Base-by-base conservation (phyloP, 2,888 invertebrate genomes). In the Tenthredo distinguenda region DNA sequence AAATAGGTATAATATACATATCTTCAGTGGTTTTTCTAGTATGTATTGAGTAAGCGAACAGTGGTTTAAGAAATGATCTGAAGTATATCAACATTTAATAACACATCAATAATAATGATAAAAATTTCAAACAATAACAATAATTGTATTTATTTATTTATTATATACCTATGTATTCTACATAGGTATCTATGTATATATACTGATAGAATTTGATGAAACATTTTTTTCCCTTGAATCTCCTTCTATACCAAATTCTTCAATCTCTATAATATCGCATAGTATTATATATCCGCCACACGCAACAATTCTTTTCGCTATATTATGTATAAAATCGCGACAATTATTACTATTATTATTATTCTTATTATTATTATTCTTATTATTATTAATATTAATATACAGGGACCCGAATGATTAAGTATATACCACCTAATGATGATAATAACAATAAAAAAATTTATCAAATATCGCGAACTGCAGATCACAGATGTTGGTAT, bases 111-210 rank as follows among this genome's bases (percentile, higher is more conserved):
- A 43, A 85, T 87, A 87, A 84, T 86, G 86, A 87, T 55, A 87
- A 86, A 86, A 86, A 74, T 77, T 87, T 88, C 86, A 88, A 87
- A 88, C 88, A 87, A 87, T 87, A 74, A 74, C 74, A 74, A 74
- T 74, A n/a, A 43, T 43, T 26, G 26, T 74, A 43, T 12, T 40
- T 43, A 18, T 72, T 37, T 72, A 40, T 37, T 72, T 40, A 72
- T 1, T 15, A 68, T 34, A 68, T 21, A n/a, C 37, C 15, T 37
- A 21, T 40, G 0, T 89, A 87, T 87, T 84, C 86, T 88, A 88
- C 87, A 87, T 85, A 62, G 18, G 50, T 85, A 47, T 37, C 43
- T 43, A 26, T 26, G 26, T 26, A 26, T 71, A 55, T 4, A 55
- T 55, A 55, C n/a, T 55, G 55, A 55, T 55, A 55, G n/a, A 55